Evolutionary conservation across 2,888 invertebrate genomes (phyloP).

Genomic region (Orchestes rusci): DNA sequence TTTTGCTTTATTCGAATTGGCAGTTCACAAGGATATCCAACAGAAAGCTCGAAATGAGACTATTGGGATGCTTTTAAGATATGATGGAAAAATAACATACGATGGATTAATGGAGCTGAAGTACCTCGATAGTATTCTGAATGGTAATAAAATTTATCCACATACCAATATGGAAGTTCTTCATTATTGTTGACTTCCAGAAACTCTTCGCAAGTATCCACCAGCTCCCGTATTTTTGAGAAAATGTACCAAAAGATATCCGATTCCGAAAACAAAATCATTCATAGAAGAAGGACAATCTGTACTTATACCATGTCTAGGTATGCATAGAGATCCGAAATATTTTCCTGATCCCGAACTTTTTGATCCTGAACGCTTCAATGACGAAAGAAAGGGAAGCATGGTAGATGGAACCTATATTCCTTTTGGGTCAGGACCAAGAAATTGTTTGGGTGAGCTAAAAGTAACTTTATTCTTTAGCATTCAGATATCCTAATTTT

Average conservation of each 20-base stretch:
- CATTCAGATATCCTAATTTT: too few relatives aligned
- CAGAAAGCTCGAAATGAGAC: constrained; percentile 42
- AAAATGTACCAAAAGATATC: constrained; percentile 48
- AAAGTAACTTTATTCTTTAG: too few relatives aligned
- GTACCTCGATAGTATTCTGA: constrained; percentile 44
- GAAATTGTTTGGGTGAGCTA: constrained; percentile 49
- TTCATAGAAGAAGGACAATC: constrained; percentile 48
- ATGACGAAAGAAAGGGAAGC: constrained; percentile 43
- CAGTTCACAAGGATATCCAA: constrained; percentile 42
- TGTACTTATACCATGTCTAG: constrained; percentile 50
- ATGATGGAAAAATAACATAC: constrained; percentile 39
- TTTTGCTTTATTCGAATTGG: constrained; percentile 45
- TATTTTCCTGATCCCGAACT: constrained; percentile 50
- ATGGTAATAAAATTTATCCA: too few relatives aligned
- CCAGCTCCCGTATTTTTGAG: constrained; percentile 48
- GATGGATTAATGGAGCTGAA: constrained; percentile 44
- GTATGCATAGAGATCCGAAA: constrained; percentile 51
- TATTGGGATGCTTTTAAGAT: constrained; percentile 34
- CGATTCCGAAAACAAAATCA: constrained; percentile 46
- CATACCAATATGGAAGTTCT: too few relatives aligned
- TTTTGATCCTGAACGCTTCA: constrained; percentile 54
- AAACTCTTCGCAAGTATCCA: constrained; percentile 54
- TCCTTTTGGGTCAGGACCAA: constrained; percentile 52
- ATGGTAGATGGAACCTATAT: constrained; percentile 47
- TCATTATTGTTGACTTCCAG: constrained; percentile 42